Conservation (phyloP, 1,140 invertebrate genomes). For the Bilobella aurantiaca region DNA sequence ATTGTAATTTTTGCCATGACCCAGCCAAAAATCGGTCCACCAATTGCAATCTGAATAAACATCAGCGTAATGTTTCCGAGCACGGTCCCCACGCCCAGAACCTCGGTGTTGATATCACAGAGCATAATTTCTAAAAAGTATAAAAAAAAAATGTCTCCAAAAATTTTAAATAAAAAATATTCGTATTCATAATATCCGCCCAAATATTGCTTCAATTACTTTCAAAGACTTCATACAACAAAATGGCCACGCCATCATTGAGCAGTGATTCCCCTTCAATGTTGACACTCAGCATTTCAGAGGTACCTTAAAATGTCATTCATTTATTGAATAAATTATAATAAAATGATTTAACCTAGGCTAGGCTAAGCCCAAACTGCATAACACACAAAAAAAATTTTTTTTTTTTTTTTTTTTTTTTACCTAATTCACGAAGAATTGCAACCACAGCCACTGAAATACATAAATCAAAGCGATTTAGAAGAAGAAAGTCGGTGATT, state of each 20-base stretch:
- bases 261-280: neutral
- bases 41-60: slow-evolving; percentile 35
- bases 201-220: neutral
- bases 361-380: too few relatives aligned
- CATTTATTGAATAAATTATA: too few relatives aligned
- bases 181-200: too few relatives aligned
- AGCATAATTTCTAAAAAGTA: slow-evolving; percentile 35
- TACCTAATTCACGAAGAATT: slow-evolving; percentile 42
- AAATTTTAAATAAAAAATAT: too few relatives aligned
- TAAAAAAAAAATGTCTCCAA: too few relatives aligned
- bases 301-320: neutral
- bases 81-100: neutral
- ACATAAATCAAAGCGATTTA: neutral
- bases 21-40: slow-evolving; percentile 41
- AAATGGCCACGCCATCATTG: slow-evolving; percentile 41
- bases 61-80: slow-evolving; percentile 8
- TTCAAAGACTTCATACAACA: slow-evolving; percentile 38
- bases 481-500: too few relatives aligned
- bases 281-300: neutral
- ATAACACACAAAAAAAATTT: neutral
- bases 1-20: slow-evolving; percentile 40
- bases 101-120: slow-evolving; percentile 4
- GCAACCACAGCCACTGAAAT: slow-evolving; percentile 43
- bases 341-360: too few relatives aligned
- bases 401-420: neutral